Evolutionary conservation across 1,140 invertebrate species (phyloP).

Genomic region (Drosophila cardini): DNA sequence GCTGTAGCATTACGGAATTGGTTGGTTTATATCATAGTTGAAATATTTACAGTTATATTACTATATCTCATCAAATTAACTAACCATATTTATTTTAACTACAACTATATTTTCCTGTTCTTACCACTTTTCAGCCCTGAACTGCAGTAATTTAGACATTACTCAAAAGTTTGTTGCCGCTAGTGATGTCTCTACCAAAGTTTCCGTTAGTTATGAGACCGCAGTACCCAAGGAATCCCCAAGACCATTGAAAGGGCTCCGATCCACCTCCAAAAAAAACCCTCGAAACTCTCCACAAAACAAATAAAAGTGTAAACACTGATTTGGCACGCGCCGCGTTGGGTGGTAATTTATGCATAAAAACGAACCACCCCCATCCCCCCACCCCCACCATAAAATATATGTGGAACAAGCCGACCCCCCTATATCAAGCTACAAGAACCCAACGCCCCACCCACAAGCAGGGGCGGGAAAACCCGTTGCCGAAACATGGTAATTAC

Average conservation of each 20-base stretch:
- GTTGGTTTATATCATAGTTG: no score
- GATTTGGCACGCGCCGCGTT: constrained; percentile 79
- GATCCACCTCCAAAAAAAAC: neutral
- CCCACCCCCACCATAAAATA: constrained; percentile 3
- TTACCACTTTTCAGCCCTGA: constrained; percentile 5
- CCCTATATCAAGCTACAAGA: neutral
- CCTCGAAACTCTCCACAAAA: constrained; percentile 19
- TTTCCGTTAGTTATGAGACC: constrained; percentile 43
- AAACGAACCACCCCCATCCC: constrained; percentile 12
- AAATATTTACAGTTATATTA: no score
- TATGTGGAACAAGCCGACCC: constrained; percentile 23
- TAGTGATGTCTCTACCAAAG: constrained; percentile 62
- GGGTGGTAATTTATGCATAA: constrained; percentile 73
- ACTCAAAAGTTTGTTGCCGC: constrained; percentile 57
- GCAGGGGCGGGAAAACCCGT: constrained; percentile 35
- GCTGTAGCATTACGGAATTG: no score
- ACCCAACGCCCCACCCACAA: constrained; percentile 9
- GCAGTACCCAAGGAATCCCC: constrained; percentile 26
- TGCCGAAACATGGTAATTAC: constrained; percentile 77
- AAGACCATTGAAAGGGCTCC: constrained; percentile 9
- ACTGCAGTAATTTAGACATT: constrained; percentile 64
- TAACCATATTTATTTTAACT: neutral
- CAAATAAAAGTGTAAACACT: constrained; percentile 83
- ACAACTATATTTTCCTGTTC: neutral
- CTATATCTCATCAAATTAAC: no score